These are phyloP conservation scores for Illadopsis cleaveri DNA, from an alignment of 2,113 vertebrate genomes.

Conservation along the genomic window DNA sequence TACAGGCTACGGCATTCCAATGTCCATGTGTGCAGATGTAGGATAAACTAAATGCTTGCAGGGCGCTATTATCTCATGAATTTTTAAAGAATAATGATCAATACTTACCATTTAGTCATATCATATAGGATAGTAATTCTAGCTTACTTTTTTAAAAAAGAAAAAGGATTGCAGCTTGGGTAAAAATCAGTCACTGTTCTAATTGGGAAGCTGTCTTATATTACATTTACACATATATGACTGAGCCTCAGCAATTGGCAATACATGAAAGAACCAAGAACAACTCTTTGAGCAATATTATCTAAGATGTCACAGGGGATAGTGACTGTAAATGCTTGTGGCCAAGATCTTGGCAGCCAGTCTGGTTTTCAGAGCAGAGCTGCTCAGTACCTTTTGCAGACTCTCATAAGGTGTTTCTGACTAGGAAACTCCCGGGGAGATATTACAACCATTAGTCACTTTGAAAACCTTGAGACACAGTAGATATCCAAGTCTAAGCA, in stretches of 20 bases:
- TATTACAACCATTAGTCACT: neutral
- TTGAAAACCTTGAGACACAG: neutral
- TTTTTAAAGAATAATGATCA: neutral
- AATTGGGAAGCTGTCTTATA: neutral
- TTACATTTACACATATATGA: neutral
- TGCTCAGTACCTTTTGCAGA: neutral
- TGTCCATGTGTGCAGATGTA: neutral
- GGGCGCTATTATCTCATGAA: neutral
- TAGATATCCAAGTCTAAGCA: neutral
- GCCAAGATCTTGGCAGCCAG: neutral
- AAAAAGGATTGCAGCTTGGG: neutral
- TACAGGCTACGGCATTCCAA: neutral
- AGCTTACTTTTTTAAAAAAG: neutral
- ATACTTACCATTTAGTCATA: neutral
- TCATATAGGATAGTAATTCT: neutral
- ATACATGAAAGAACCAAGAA: neutral
- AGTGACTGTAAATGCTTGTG: rapidly evolving
- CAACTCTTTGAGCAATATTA: neutral
- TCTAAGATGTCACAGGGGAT: neutral
- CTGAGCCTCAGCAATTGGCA: neutral
- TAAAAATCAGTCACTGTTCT: neutral
- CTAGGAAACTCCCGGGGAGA: neutral
- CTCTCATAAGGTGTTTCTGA: neutral
- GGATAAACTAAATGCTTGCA: neutral
- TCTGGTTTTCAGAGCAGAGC: neutral